Percentiles rank a stretch among this genome's conserved stretches.
phyloP scores from a whole-genome alignment of 2,888 invertebrate species.

The Melinaea marsaeus region DNA sequence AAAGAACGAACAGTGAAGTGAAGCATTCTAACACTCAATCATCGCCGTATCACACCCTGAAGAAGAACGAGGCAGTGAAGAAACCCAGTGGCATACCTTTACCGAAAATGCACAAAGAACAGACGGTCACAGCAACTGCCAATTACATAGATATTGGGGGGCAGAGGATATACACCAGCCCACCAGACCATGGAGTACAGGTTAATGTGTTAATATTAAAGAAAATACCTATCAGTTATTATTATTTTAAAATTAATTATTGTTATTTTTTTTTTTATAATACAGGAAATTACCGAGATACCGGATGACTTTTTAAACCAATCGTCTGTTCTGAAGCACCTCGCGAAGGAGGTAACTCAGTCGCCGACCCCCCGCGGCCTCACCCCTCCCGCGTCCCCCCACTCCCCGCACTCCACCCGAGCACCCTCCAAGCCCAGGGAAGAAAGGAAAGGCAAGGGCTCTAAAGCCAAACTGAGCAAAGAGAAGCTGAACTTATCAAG shows the following conservation, averaged over 20 bases:
- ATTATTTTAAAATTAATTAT: no score
- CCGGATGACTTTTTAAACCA: slow-evolving; percentile 90
- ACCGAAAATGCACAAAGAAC: slow-evolving; percentile 68
- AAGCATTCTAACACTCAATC: slow-evolving; percentile 67
- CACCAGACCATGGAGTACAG: slow-evolving; percentile 75
- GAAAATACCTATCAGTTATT: no score
- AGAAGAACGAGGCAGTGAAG: slow-evolving; percentile 60
- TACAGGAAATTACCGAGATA: slow-evolving; percentile 88
- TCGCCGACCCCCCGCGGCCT: slow-evolving; percentile 61
- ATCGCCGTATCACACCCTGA: slow-evolving; percentile 70
- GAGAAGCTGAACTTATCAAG: slow-evolving; percentile 84
- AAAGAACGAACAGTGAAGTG: slow-evolving; percentile 70
- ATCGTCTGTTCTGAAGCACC: slow-evolving; percentile 88
- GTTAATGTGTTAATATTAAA: slow-evolving; percentile 35
- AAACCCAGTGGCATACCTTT: slow-evolving; percentile 72
- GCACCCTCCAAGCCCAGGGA: slow-evolving; percentile 44
- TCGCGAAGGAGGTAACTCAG: slow-evolving; percentile 86
- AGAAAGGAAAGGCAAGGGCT: slow-evolving; percentile 56
- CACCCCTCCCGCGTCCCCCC: slow-evolving; percentile 60
- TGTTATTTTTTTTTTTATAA: background rate
- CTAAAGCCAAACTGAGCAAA: slow-evolving; percentile 66
- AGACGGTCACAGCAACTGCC: slow-evolving; percentile 57
- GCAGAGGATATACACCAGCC: slow-evolving; percentile 71
- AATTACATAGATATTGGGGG: slow-evolving; percentile 73
- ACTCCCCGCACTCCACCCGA: slow-evolving; percentile 50